Evolutionary conservation across 2,888 invertebrate species (phyloP), one percentile per base, ranked within the genome.

Genomic region (Villa cingulata): DNA sequence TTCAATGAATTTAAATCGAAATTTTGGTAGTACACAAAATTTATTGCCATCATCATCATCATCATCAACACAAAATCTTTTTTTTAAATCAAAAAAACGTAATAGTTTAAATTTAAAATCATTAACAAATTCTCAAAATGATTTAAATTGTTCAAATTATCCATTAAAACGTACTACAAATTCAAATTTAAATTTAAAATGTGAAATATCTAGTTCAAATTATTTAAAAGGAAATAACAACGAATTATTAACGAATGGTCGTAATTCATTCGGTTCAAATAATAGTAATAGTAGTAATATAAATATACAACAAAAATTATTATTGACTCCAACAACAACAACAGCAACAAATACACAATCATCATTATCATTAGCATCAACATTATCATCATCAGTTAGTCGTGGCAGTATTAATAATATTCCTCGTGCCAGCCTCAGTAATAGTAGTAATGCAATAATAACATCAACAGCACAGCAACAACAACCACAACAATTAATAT

Each of bases 1-100:
- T 44, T 57, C 59, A 1, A 59, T 62, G 19, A 65, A 67, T 50
- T 55, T 68, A 38, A 65, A 59, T 43, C 63, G 66, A 15, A 66
- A 65, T 49, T 69, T 66, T 50, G 67, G 68, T 39, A 70, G 70
- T 56, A 67, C 69, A 10, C 70, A 70, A 45, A 70, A 70, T 50
- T 56, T 70, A 32, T 64, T 68, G 43, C 66, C 51, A 63, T 49
- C 58, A 32, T 32, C 29, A 32, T 32, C 27, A 27, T 27, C 27
- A 27, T 27, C 27, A 27, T 27, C 27, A 27, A 6, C 9, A 12
- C 7, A 6, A 10, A 32, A 12, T 32, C 9, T 12, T 32, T 32
- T 32, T 32, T 32, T 32, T 12, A 69, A 65, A 53, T 61, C 66
- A 16, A 67, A 68, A 46, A 67, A 68, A 50, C 66, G 67, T 51